Evolutionary conservation across 2,113 vertebrate species (phyloP).

Genomic region (Lampris megalopsis): DNA sequence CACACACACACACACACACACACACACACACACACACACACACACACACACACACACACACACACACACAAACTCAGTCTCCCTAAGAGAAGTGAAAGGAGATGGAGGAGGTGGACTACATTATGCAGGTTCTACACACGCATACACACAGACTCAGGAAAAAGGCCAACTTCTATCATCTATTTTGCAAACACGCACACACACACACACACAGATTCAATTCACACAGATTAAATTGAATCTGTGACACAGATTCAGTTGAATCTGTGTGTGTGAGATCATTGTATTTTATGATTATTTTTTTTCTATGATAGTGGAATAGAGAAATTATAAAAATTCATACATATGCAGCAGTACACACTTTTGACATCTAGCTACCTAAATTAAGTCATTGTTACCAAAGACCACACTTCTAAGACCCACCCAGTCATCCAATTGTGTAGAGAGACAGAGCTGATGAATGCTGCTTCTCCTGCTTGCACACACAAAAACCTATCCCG

Average conservation of each 20-base stretch:
- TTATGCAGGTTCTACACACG: too few relatives aligned
- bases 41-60: too few relatives aligned
- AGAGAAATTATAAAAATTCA: background rate
- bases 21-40: background rate
- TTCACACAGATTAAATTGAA: too few relatives aligned
- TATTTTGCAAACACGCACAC: conserved; percentile 11
- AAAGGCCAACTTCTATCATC: background rate
- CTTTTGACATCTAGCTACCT: background rate
- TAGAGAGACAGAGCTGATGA: conserved; percentile 12
- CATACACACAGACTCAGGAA: background rate
- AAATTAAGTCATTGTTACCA: conserved; percentile 14
- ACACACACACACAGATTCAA: conserved; percentile 1
- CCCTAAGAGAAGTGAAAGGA: too few relatives aligned
- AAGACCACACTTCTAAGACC: background rate
- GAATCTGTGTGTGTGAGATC: too few relatives aligned
- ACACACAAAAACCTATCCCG: conserved; percentile 3
- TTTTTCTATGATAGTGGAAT: background rate
- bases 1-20: conserved; percentile 15
- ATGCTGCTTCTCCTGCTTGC: conserved; percentile 2
- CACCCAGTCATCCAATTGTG: background rate
- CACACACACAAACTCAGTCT: too few relatives aligned
- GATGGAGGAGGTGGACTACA: too few relatives aligned
- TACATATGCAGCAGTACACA: background rate
- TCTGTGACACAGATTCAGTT: too few relatives aligned
- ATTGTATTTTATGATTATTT: too few relatives aligned